Percentiles rank a stretch among this genome's conserved stretches.
phyloP scores from a whole-genome alignment of 2,113 vertebrate genomes.

The Tenrec ecaudatus region DNA sequence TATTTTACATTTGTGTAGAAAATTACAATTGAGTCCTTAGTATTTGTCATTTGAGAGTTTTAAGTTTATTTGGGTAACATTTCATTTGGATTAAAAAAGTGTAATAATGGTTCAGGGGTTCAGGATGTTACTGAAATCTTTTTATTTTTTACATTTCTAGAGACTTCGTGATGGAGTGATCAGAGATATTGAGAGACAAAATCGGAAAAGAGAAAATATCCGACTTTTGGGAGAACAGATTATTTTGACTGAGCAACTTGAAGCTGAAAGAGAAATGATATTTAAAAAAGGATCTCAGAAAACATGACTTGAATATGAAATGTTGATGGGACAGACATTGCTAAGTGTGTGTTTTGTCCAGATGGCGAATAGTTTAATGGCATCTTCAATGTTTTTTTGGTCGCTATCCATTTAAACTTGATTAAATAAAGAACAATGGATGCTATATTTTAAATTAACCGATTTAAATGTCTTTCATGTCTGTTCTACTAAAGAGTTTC shows the following conservation, averaged over 20 bases:
- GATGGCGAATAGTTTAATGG: conserved; percentile 19
- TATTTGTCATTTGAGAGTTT: conserved; percentile 62
- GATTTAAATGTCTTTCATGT: not conserved
- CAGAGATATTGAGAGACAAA: conserved; percentile 92
- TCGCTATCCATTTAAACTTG: conserved; percentile 48
- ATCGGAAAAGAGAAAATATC: conserved; percentile 92
- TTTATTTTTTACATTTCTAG: conserved; percentile 84
- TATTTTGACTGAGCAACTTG: conserved; percentile 89
- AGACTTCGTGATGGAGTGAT: conserved; percentile 93
- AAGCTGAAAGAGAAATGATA: conserved; percentile 86
- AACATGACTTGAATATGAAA: conserved; percentile 75
- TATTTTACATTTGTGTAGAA: conserved; percentile 55
- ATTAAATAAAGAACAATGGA: conserved; percentile 33
- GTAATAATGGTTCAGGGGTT: conserved; percentile 62
- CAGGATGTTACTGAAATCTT: conserved; percentile 74
- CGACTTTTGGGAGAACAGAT: conserved; percentile 92
- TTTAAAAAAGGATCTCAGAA: conserved; percentile 78
- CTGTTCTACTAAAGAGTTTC: conserved; percentile 48
- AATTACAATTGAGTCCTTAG: conserved; percentile 56
- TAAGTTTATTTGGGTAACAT: conserved; percentile 60
- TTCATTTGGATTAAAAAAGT: conserved; percentile 63
- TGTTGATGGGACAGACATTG: not conserved
- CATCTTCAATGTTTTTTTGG: not conserved
- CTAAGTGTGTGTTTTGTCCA: not conserved
- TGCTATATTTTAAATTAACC: not conserved